phyloP scores from a whole-genome alignment of 1,140 invertebrate species.

The Piezodorus guildinii region DNA sequence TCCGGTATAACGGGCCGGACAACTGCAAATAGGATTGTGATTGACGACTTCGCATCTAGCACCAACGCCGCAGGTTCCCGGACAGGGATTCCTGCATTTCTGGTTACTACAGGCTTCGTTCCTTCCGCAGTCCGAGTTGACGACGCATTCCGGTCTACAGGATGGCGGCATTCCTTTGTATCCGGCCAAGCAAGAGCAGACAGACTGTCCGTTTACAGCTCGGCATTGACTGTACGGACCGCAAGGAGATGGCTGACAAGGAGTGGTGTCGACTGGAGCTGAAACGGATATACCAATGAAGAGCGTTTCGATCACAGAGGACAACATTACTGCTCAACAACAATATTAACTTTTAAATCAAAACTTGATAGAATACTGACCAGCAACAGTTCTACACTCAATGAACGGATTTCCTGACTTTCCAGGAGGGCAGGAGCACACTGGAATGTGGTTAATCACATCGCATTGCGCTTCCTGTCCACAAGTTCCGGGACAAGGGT shows the following conservation, averaged over 20 bases:
- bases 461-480: slow-evolving; percentile 40
- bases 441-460: slow-evolving; percentile 38
- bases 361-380: slow-evolving; percentile 24
- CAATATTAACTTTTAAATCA: no score
- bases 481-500: slow-evolving; percentile 43
- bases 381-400: slow-evolving; percentile 28
- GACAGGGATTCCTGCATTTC: slow-evolving; percentile 60
- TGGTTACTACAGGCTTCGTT: slow-evolving; percentile 44
- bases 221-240: slow-evolving; percentile 43
- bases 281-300: background rate
- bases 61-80: slow-evolving; percentile 58
- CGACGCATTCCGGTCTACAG: slow-evolving; percentile 44
- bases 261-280: slow-evolving; percentile 40
- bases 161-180: slow-evolving; percentile 44
- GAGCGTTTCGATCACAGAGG: no score
- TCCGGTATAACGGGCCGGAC: slow-evolving; percentile 44
- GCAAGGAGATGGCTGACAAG: slow-evolving; percentile 41
- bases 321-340: no score
- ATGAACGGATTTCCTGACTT: slow-evolving; percentile 39
- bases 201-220: slow-evolving; percentile 38
- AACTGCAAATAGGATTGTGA: slow-evolving; percentile 53
- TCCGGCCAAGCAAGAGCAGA: slow-evolving; percentile 43
- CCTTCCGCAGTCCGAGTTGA: slow-evolving; percentile 41
- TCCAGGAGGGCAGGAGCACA: slow-evolving; percentile 38
- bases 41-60: slow-evolving; percentile 55